Conservation (phyloP, 2,113 vertebrate species). For the Bos indicus region DNA sequence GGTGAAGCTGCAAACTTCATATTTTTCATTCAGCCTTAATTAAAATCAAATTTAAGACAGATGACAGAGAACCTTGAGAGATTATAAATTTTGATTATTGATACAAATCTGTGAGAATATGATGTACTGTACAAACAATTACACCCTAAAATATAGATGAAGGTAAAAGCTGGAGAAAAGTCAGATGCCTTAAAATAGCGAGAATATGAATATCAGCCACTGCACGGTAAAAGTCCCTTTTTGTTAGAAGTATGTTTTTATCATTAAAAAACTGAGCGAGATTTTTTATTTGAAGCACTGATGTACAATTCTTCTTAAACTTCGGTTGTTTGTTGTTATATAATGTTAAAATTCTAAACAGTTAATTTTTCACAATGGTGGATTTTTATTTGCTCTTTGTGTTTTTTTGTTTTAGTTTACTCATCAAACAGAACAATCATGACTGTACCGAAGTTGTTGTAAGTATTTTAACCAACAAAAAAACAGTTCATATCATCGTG, state of each 20-base stretch:
- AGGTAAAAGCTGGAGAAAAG: not conserved
- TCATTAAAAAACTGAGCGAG: not conserved
- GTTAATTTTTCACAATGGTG: not conserved
- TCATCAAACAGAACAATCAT: not conserved
- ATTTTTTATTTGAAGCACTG: not conserved
- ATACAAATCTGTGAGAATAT: not conserved
- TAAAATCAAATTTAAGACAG: constrained; percentile 18
- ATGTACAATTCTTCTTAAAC: not conserved
- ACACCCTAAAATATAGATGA: not conserved
- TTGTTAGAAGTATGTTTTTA: not conserved
- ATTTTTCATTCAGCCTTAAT: not conserved
- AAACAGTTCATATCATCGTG: not conserved
- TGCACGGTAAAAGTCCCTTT: not conserved
- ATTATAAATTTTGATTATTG: not conserved
- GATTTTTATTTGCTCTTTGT: constrained; percentile 25
- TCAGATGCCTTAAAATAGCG: not conserved
- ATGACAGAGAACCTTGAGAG: not conserved
- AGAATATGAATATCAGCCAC: not conserved
- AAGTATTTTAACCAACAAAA: not conserved
- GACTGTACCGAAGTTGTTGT: not conserved
- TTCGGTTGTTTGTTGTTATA: not conserved
- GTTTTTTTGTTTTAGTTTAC: constrained; percentile 27
- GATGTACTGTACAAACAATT: not conserved
- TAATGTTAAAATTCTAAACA: not conserved
- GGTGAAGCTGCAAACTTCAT: not conserved